A percentile compares a stretch with the other conserved stretches of the same genome.
Evolutionary conservation across 2,113 vertebrate genomes (phyloP).

Genomic region (Mustelus asterias): DNA sequence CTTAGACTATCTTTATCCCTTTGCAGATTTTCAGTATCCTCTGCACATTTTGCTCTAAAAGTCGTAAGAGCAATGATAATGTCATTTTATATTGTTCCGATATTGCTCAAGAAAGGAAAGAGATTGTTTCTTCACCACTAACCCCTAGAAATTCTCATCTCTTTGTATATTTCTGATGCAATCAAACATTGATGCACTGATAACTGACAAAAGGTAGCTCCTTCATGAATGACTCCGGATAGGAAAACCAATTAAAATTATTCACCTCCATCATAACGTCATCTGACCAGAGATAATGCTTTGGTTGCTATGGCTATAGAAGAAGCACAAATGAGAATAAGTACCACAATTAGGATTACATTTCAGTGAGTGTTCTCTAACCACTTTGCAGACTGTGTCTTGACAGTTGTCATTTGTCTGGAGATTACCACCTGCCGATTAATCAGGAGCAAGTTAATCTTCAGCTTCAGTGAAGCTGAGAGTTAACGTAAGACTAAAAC

Average conservation of each 20-base stretch:
- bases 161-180: neutral
- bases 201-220: neutral
- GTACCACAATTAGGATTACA: slow-evolving; percentile 1
- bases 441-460: slow-evolving; percentile 21
- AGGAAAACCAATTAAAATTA: neutral
- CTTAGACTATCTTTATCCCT: no score
- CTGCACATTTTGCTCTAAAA: no score
- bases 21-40: no score
- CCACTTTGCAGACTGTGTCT: neutral
- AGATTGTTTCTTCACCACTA: neutral
- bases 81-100: neutral
- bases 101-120: neutral
- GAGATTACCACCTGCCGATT: neutral
- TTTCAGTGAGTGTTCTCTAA: neutral
- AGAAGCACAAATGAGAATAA: neutral
- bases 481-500: neutral
- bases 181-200: neutral
- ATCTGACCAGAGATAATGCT: neutral
- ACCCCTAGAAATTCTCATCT: neutral
- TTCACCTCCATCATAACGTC: neutral
- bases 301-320: neutral
- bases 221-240: neutral
- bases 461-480: slow-evolving; percentile 29
- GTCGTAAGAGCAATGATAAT: neutral
- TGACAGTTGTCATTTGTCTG: slow-evolving; percentile 26